These are phyloP conservation scores for Perizoma flavofasciatum DNA, from an alignment of 2,888 invertebrate genomes.

Conservation along the genomic window DNA sequence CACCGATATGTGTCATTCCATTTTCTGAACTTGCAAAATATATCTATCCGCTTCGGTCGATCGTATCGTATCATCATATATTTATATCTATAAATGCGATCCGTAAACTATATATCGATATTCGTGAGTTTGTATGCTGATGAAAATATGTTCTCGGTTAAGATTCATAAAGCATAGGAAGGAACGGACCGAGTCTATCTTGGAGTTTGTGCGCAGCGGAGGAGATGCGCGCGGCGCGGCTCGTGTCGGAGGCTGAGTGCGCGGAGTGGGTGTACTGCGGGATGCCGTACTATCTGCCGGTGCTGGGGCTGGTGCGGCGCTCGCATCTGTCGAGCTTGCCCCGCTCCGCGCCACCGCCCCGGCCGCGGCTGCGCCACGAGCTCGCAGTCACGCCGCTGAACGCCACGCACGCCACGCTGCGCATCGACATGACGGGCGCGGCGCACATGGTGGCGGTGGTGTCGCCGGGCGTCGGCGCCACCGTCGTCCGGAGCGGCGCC, in stretches of 20 bases:
- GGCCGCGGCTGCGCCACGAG: slow-evolving; percentile 68
- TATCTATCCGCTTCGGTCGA: no score
- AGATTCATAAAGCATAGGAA: not conserved
- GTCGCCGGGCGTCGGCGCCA: slow-evolving; percentile 81
- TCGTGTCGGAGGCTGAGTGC: slow-evolving; percentile 85
- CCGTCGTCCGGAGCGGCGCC: slow-evolving; percentile 77
- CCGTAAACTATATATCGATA: no score
- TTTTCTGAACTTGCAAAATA: no score
- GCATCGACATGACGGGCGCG: slow-evolving; percentile 8
- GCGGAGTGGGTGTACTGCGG: slow-evolving; percentile 88
- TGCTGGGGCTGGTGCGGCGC: slow-evolving; percentile 86
- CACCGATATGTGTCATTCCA: no score
- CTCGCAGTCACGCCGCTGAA: slow-evolving; percentile 23
- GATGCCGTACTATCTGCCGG: slow-evolving; percentile 91
- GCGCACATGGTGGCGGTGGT: slow-evolving; percentile 78
- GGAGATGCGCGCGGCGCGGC: slow-evolving; percentile 64
- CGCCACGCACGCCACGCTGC: slow-evolving; percentile 29
- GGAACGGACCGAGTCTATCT: no score
- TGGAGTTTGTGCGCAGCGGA: slow-evolving; percentile 36
- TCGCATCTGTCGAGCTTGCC: slow-evolving; percentile 84
- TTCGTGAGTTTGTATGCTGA: no score
- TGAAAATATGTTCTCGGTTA: no score
- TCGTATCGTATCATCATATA: no score
- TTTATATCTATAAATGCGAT: no score
- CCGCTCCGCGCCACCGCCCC: slow-evolving; percentile 40